Evolutionary conservation across 2,113 vertebrate genomes (phyloP).

Genomic region (Xiphophorus hellerii): DNA sequence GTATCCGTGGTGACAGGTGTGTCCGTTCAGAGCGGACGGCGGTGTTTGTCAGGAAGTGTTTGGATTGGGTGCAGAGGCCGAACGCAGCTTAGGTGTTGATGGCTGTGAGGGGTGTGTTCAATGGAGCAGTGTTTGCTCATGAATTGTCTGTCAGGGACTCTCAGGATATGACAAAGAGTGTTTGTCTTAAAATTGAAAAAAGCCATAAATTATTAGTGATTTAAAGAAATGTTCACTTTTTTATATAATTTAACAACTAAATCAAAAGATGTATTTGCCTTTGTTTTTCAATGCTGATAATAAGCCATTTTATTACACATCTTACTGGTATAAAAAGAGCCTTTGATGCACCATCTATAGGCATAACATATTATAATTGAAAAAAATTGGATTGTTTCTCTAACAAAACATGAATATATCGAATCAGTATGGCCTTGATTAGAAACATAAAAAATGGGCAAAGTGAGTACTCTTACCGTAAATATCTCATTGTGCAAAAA

Average conservation of each 20-base stretch:
- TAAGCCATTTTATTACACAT: background rate
- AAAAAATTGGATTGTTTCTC: background rate
- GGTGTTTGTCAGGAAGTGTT: slow-evolving; percentile 74
- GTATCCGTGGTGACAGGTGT: slow-evolving; percentile 74
- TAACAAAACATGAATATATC: background rate
- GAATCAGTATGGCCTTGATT: background rate
- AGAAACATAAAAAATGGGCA: no score
- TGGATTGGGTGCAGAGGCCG: slow-evolving; percentile 54
- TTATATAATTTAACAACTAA: background rate
- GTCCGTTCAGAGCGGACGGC: slow-evolving; percentile 64
- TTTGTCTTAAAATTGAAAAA: slow-evolving; percentile 3
- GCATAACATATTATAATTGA: background rate
- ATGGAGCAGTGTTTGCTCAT: slow-evolving; percentile 46
- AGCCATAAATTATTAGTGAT: background rate
- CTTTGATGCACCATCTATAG: background rate
- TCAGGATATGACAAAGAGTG: slow-evolving; percentile 16
- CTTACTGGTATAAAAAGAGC: background rate
- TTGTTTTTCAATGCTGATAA: background rate
- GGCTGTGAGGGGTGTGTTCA: slow-evolving; percentile 49
- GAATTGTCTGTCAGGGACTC: slow-evolving; percentile 57
- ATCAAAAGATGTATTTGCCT: background rate
- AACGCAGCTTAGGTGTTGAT: slow-evolving; percentile 70
- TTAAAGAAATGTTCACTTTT: background rate
- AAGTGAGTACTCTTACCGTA: no score
- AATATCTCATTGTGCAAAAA: no score